Base-by-base conservation (phyloP, 2,888 invertebrate species). In the Orthonevra nobilis region DNA sequence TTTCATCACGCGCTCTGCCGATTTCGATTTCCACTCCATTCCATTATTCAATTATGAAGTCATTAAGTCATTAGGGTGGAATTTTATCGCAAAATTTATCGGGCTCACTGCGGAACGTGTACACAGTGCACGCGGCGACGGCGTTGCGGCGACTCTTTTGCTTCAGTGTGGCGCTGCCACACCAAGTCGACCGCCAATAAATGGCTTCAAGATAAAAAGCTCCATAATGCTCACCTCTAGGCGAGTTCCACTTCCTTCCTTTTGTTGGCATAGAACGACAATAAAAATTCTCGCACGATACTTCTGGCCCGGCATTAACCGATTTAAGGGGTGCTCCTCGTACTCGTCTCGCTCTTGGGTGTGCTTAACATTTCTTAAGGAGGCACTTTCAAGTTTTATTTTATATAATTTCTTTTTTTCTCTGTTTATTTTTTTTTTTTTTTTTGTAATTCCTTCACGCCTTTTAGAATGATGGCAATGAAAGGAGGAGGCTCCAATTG, bases 41-140 rank as follows among this genome's bases (percentile, higher is more conserved):
- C 72, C 79, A 72, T 79, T 79, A 79, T 79, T 79, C 79, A 79
- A 79, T 79, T 79, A 79, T 79, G 79, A 79, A 79, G 79, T 79
- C 79, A 79, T 79, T 79, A 79, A 79, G 79, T 79, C 79, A 79
- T 79, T 79, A 79, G 79, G 66, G 79, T 79, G 72, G 79, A 79
- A 79, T 79, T 79, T 79, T 79, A 72, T 79, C 79, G 79, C 54
- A 58, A 66, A 64, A 79, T 79, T 79, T 79, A 79, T 79, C 79
- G 79, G 50, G 64, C 58, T 64, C 70, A 58, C 48, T 70, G 75
- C 60, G 72, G 72, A 79, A 72, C 79, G 79, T 79, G 72, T n/a
- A n/a, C 66, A 60, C 14, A 42, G 60, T 15, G 26, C 30, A 17
- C 34, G 14, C n/a, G 9, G 9, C 32, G 3, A n/a, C 46, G 7